Base-by-base conservation (phyloP, 2,888 invertebrate genomes). In the Pilophorus perplexus region DNA sequence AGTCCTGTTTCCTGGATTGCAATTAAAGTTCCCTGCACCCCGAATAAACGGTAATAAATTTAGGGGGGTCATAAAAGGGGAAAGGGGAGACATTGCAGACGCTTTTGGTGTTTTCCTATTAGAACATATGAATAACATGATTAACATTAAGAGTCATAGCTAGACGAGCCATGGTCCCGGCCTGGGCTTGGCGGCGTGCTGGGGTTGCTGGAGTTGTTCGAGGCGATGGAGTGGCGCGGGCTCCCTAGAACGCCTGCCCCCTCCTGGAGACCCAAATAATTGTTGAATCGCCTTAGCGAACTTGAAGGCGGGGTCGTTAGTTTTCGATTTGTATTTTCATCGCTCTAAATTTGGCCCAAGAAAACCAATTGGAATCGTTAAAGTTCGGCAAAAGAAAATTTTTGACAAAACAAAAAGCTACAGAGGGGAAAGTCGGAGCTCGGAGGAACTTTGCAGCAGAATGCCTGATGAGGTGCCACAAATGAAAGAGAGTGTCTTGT, bases 141-240 rank as follows among this genome's bases (percentile, higher is more conserved):
- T n/a, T n/a, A n/a, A n/a, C n/a, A n/a, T 80, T 83, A 84, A 75
- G 84, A 84, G 76, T 85, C 85, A 73, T 84, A 85, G 74, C 84
- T 84, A 55, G 85, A 85, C 74, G 84, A 85, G 74, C 83, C 82
- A 73, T 84, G 84, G 75, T 84, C 84, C 69, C 84, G 83, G 72
- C 84, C 83, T 67, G 85, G 85, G 74, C 85, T 85, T 52, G 86
- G 86, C 57, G 87, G 87, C 50, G 86, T 86, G 71, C 86, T 86
- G 73, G 85, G 81, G 77, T 86, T 86, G 73, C 85, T 86, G 79
- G 86, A 87, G 76, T 86, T 86, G 78, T 86, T 86, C 69, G 87
- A 87, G 67, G 85, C 85, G 74, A 87, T 83, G 66, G 87, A 87
- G 76, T 86, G 86, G 67, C 87, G 81, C 44, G 86, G 86, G 76